Base-by-base conservation (phyloP, 2,113 vertebrate species). In the Dicentrarchus labrax region DNA sequence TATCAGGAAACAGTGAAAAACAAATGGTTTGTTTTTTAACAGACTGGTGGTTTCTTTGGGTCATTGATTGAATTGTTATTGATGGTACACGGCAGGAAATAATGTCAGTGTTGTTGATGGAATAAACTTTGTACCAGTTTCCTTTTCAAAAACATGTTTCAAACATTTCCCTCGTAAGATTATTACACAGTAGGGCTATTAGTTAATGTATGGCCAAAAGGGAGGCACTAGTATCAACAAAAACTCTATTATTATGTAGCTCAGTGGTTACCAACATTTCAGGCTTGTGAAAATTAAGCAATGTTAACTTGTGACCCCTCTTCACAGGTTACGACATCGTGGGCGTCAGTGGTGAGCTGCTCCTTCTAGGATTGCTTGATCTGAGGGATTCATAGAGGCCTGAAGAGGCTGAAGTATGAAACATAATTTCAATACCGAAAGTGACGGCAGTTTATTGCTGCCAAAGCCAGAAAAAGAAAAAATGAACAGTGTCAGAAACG, bases 1-100 rank as follows among this genome's bases (percentile, higher is more conserved):
- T 65, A 79, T 66, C 41, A 36, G 64, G 47, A 62, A 36, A 30
- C n/a, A 57, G 54, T 54, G 38, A 47, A 43, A 72, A 15, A 30
- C 36, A 30, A 60, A 11, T 8, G 5, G 39, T 17, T 62, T 57
- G 39, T 30, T 48, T 66, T 39, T 61, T 47, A 78, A 22, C 4
- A 59, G n/a, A 54, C 5, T 0, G 38, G 24, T 9, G 13, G 19
- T 39, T 59, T 60, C 8, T 67, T 47, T 65, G 16, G 7, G 5
- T 50, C 17, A 53, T 0, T 41, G 39, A 39, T 30, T 30, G 30
- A 30, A 30, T 30, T 30, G 30, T 30, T 24, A n/a, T 64, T 6
- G 17, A 4, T 39, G 5, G 11, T 47, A 19, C 6, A 41, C n/a
- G 6, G 45, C 11, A 30, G 8, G 8, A 39, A 24, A n/a, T 57